These are phyloP conservation scores for Xiphophorus birchmanni DNA, from an alignment of 2,797 vertebrate species.

Conservation along the genomic window DNA sequence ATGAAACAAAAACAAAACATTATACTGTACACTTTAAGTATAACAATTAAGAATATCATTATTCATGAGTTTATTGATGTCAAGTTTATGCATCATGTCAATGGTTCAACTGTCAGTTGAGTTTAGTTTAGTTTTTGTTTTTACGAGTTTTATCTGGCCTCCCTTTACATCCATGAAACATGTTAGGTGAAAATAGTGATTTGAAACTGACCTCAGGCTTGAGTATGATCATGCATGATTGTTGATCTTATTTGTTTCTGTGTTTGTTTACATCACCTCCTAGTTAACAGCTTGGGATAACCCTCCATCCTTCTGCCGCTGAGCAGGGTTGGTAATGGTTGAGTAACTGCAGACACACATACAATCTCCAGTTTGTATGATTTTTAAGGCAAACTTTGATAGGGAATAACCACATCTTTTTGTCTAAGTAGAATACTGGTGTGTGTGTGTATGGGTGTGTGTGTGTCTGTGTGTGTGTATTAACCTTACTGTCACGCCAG, in stretches of 20 bases:
- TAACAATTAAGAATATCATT: not conserved
- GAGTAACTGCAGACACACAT: not conserved
- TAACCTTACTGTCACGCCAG: slow-evolving; percentile 31
- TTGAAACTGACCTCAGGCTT: not conserved
- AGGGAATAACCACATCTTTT: not conserved
- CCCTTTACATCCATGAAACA: not conserved
- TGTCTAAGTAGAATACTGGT: not conserved
- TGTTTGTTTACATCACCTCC: not conserved
- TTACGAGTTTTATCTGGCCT: not conserved
- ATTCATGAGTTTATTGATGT: not conserved
- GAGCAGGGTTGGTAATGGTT: not conserved
- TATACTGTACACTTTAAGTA: not conserved
- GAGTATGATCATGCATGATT: not conserved
- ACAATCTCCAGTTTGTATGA: not conserved
- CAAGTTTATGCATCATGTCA: not conserved
- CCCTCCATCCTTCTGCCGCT: not conserved
- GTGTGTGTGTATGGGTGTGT: slow-evolving; percentile 1
- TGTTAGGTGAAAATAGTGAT: not conserved
- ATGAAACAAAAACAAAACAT: not conserved
- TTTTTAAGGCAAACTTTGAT: fast-evolving
- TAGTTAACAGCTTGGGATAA: not conserved
- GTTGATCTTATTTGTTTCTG: not conserved
- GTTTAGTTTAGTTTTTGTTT: not conserved
- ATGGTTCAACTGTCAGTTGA: not conserved
- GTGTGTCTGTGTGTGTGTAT: slow-evolving; percentile 1